Conservation (phyloP, 53 echinoderm and acorn worm genomes). For the Arbacia lixula region DNA sequence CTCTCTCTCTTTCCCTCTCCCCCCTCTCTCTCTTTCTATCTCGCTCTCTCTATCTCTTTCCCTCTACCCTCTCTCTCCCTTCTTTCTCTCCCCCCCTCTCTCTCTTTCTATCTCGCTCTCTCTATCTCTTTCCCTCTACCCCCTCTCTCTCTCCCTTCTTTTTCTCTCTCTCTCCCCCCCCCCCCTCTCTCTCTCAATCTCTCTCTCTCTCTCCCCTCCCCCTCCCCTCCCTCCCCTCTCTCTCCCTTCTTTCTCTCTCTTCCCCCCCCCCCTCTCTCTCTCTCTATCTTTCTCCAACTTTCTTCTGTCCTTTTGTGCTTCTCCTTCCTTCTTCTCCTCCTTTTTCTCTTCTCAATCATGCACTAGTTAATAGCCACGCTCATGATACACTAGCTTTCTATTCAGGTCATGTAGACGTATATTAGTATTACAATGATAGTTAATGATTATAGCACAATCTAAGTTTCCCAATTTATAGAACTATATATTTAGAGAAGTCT, state of each 20-base stretch:
- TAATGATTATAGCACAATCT: no score
- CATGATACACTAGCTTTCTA: no score
- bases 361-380: no score
- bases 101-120: neutral
- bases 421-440: no score
- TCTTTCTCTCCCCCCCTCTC: neutral
- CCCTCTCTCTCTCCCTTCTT: neutral
- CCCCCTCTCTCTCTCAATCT: neutral
- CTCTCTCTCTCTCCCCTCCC: neutral
- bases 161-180: neutral
- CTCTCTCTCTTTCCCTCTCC: neutral
- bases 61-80: no score
- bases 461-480: no score
- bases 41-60: neutral
- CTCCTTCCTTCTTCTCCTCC: neutral
- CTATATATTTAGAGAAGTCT: no score
- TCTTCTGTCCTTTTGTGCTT: neutral
- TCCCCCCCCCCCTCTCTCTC: neutral
- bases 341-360: neutral
- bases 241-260: neutral
- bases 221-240: neutral
- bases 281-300: neutral
- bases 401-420: no score
- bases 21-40: neutral
- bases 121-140: neutral